These are phyloP conservation scores for Latheticus oryzae DNA, from an alignment of 2,888 invertebrate genomes.

Conservation along the genomic window DNA sequence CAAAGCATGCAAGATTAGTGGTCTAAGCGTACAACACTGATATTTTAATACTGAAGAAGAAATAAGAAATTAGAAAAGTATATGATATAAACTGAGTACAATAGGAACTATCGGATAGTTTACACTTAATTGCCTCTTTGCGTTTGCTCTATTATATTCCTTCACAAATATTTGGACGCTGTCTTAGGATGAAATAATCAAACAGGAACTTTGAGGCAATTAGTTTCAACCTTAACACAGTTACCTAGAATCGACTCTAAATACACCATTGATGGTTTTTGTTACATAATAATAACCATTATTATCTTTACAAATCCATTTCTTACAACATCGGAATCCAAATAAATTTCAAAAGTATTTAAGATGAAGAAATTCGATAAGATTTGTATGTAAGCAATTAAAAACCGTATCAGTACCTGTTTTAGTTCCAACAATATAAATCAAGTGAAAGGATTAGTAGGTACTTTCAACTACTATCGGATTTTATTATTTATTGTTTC, in stretches of 20 bases:
- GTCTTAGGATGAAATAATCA: slow-evolving; percentile 8
- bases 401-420: slow-evolving; percentile 2
- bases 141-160: not conserved
- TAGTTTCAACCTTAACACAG: slow-evolving; percentile 16
- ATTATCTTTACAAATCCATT: slow-evolving; percentile 9
- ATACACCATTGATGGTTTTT: slow-evolving; percentile 11
- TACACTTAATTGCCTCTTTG: not conserved
- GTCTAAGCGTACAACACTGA: slow-evolving; percentile 38
- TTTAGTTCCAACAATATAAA: slow-evolving; percentile 15
- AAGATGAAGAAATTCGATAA: slow-evolving; percentile 10
- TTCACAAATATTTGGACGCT: slow-evolving; percentile 8
- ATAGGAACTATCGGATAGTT: not conserved
- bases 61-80: too few species aligned
- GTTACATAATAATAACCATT: slow-evolving; percentile 18
- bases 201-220: slow-evolving; percentile 9
- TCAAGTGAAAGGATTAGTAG: slow-evolving; percentile 27
- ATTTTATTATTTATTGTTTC: slow-evolving; percentile 16
- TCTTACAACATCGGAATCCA: slow-evolving; percentile 5
- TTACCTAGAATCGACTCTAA: slow-evolving; percentile 2
- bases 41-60: too few species aligned
- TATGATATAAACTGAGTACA: too few species aligned
- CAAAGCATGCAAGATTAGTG: slow-evolving; percentile 33
- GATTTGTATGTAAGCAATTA: slow-evolving; percentile 5
- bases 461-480: slow-evolving; percentile 17
- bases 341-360: not conserved